Evolutionary conservation across 1,140 invertebrate species (phyloP), one percentile per base, ranked within the genome.

Genomic region (Oedothorax gibbosus): DNA sequence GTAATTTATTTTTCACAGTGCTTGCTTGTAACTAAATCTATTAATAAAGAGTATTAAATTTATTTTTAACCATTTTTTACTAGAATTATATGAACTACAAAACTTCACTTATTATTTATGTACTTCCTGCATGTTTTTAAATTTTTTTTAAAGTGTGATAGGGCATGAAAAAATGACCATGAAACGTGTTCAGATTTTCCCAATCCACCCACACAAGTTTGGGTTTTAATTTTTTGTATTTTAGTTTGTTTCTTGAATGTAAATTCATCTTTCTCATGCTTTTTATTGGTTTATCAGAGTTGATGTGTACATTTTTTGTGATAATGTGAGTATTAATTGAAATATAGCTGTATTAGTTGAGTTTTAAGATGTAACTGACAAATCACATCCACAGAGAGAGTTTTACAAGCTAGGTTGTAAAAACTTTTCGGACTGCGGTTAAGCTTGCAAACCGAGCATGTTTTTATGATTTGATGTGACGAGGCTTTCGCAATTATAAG

Each of bases 101-200:
- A 35, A 35, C 35, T 35, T 35, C 35, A 35, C 14, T 68, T 68
- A 49, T 75, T 75, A 75, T 75, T 75, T 75, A 75, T 75, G 56
- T 75, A 75, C 72, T 35, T 75, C 50, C 72, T 49, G 72, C 72
- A 75, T 75, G 72, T 60, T 75, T 75, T 75, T 60, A 57, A 75
- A 75, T 57, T 56, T 66, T 60, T 75, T 35, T 35, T 35, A 53
- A 57, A 4, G n/a, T 75, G 72, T 75, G 72, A 60, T 75, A 71
- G 8, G 15, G 20, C 50, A 18, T 14, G 15, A 18, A 71, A 71
- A 71, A 14, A 14, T 66, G 21, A 57, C 15, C 21, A 73, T 21
- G 10, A 11, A n/a, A 60, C 49, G 14, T 57, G 15, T 20, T 12
- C 18, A 18, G 57, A 62, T 62, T 62, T 62, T 75, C 35, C 35